These are phyloP conservation scores for Hydraecia micacea DNA, from an alignment of 2,888 invertebrate genomes.

Conservation along the genomic window DNA sequence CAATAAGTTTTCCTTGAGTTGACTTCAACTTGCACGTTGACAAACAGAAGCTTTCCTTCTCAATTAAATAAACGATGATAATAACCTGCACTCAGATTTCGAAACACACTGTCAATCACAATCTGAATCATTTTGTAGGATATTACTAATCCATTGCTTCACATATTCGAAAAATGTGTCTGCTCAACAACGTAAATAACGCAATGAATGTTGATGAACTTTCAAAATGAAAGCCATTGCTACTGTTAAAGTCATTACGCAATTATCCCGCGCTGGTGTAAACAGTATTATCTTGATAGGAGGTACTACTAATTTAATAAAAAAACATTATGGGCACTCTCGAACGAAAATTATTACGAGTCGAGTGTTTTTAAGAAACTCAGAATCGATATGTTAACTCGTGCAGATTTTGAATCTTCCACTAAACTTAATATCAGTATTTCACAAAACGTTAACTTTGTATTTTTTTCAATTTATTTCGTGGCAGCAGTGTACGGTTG, in stretches of 20 bases:
- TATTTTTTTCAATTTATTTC: slow-evolving; percentile 58
- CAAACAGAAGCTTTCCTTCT: slow-evolving; percentile 25
- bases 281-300: neutral
- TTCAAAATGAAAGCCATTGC: neutral
- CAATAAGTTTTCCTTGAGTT: slow-evolving; percentile 43
- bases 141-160: too few species aligned
- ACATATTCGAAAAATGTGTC: too few species aligned
- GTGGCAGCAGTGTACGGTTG: slow-evolving; percentile 46
- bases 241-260: neutral
- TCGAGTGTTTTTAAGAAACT: neutral
- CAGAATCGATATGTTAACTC: slow-evolving; percentile 15
- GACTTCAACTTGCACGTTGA: slow-evolving; percentile 20
- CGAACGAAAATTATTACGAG: neutral
- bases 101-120: neutral
- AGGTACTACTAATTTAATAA: neutral
- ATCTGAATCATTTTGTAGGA: neutral
- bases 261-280: neutral
- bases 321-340: neutral
- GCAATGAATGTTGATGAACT: neutral
- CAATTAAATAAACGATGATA: slow-evolving; percentile 24
- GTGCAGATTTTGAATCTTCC: slow-evolving; percentile 20
- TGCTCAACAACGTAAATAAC: neutral
- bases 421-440: slow-evolving; percentile 49
- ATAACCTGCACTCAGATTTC: neutral
- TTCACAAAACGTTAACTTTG: slow-evolving; percentile 52